These are phyloP conservation scores for Gymnopithys bicolor DNA, from an alignment of 2,797 vertebrate species.

Conservation along the genomic window DNA sequence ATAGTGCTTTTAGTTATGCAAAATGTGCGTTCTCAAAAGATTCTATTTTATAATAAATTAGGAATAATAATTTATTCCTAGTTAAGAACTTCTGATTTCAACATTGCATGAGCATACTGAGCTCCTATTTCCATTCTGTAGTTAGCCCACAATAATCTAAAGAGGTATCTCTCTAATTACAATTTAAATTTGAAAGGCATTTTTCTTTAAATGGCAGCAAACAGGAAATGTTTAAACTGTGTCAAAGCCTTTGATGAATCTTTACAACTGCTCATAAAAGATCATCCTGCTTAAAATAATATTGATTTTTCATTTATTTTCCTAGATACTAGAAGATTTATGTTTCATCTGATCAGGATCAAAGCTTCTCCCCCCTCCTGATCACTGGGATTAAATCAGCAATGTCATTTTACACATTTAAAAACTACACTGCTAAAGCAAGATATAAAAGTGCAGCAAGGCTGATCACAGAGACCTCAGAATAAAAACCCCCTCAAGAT, in stretches of 20 bases:
- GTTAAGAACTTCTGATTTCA: slow-evolving; percentile 10
- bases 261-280: slow-evolving; percentile 64
- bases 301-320: slow-evolving; percentile 69
- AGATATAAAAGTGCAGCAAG: slow-evolving; percentile 69
- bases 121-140: not conserved
- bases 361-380: slow-evolving; percentile 57
- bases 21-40: not conserved
- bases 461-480: slow-evolving; percentile 72
- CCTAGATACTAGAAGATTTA: slow-evolving; percentile 61
- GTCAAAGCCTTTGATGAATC: slow-evolving; percentile 61
- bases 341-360: slow-evolving; percentile 71
- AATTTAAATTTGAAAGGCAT: slow-evolving; percentile 56
- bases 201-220: slow-evolving; percentile 59
- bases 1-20: not conserved
- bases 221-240: slow-evolving; percentile 57
- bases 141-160: slow-evolving; percentile 17
- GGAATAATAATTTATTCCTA: not conserved
- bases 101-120: not conserved
- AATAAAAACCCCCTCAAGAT: slow-evolving; percentile 81
- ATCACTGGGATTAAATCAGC: slow-evolving; percentile 62
- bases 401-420: slow-evolving; percentile 69
- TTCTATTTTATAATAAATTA: not conserved
- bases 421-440: slow-evolving; percentile 61
- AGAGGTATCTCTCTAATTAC: slow-evolving; percentile 50
- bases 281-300: slow-evolving; percentile 67